These are phyloP conservation scores for Pelobates cultripes DNA, from an alignment of 2,797 vertebrate genomes.

Conservation along the genomic window DNA sequence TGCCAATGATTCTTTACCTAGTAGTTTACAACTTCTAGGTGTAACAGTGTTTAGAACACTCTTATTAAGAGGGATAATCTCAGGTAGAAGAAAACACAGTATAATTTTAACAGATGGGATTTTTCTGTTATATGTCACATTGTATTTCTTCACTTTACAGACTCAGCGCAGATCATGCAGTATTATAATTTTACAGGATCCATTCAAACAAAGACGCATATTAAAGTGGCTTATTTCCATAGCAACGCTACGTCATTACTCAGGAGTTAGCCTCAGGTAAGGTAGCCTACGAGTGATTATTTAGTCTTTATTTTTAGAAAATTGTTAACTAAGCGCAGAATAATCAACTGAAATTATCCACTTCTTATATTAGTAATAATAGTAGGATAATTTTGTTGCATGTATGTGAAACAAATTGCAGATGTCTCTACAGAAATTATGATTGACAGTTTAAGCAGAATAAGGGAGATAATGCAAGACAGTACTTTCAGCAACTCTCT, in stretches of 20 bases:
- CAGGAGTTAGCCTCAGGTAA: conserved; percentile 37
- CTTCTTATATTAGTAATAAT: conserved; percentile 28
- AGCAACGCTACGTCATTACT: conserved; percentile 37
- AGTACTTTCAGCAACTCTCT: no score
- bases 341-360: conserved; percentile 38
- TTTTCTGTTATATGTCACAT: not conserved
- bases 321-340: conserved; percentile 25
- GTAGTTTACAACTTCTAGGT: no score
- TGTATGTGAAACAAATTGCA: not conserved
- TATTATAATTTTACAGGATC: conserved; percentile 29
- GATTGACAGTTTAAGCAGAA: not conserved
- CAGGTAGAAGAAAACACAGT: not conserved
- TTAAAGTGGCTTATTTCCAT: conserved; percentile 44
- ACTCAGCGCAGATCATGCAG: conserved; percentile 20
- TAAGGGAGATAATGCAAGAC: no score
- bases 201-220: conserved; percentile 39
- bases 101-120: not conserved
- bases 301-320: conserved; percentile 40
- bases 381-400: conserved; percentile 20
- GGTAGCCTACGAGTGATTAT: conserved; percentile 32
- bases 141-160: not conserved
- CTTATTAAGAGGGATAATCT: conserved; percentile 8
- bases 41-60: not conserved
- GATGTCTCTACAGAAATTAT: not conserved
- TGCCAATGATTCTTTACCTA: not conserved